A percentile compares a stretch with the other conserved stretches of the same genome.
Conservation (phyloP, 2,113 vertebrate species). For the Embiotoca jacksoni region DNA sequence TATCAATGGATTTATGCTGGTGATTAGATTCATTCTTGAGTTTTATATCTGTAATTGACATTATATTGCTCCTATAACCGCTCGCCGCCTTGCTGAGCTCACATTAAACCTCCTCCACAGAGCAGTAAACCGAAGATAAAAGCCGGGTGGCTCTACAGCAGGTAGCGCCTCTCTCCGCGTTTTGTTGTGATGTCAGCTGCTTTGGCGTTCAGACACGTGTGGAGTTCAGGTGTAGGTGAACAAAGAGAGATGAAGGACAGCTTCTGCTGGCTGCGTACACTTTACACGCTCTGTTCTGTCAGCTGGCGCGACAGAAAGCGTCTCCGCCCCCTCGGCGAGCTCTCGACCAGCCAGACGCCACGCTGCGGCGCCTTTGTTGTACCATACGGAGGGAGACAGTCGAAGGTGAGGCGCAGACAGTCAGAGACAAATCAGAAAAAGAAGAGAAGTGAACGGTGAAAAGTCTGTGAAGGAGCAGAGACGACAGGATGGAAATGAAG, state of each 20-base stretch:
- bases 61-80: conserved; percentile 23
- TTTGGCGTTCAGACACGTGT: conserved; percentile 27
- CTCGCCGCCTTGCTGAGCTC: conserved; percentile 20
- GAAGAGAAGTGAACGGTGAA: background rate
- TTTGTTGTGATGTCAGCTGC: conserved; percentile 37
- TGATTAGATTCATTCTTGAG: conserved; percentile 34
- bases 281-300: conserved; percentile 36
- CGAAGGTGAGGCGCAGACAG: conserved; percentile 16
- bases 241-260: conserved; percentile 37
- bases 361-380: conserved; percentile 52
- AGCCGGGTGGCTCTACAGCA: background rate
- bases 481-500: background rate
- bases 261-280: background rate
- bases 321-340: conserved; percentile 38
- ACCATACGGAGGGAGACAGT: background rate
- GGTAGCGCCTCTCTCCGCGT: conserved; percentile 20
- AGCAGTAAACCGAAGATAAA: conserved; percentile 41
- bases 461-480: background rate
- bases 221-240: conserved; percentile 65
- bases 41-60: conserved; percentile 32
- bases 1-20: conserved; percentile 34
- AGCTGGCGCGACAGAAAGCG: conserved; percentile 16
- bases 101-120: conserved; percentile 9
- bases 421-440: background rate
- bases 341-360: conserved; percentile 37